phyloP scores from a whole-genome alignment of 2,888 invertebrate species.

The Nyleta sp. region DNA sequence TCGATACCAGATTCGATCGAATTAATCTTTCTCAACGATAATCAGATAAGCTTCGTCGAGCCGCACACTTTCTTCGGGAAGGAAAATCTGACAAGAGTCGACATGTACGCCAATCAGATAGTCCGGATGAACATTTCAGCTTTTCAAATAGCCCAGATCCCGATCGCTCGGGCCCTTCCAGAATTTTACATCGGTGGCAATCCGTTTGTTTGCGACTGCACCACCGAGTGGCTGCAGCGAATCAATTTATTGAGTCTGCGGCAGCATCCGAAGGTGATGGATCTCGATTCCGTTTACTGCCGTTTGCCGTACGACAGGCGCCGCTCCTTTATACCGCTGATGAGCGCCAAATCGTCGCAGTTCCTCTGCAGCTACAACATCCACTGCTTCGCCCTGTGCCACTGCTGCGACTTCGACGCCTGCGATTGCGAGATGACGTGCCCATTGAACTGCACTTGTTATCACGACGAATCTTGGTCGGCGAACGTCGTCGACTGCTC shows the following conservation, averaged over 20 bases:
- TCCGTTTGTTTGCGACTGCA: slow-evolving; percentile 97
- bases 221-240: slow-evolving; percentile 97
- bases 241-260: slow-evolving; percentile 93
- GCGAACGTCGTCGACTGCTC: slow-evolving; percentile 97
- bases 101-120: slow-evolving; percentile 96
- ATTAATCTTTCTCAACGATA: slow-evolving; percentile 94
- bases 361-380: slow-evolving; percentile 96
- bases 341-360: slow-evolving; percentile 94
- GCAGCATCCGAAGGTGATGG: slow-evolving; percentile 95
- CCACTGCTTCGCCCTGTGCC: slow-evolving; percentile 96
- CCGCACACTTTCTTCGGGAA: slow-evolving; percentile 95
- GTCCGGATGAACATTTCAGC: slow-evolving; percentile 95
- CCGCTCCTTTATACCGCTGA: slow-evolving; percentile 91
- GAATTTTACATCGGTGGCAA: slow-evolving; percentile 97
- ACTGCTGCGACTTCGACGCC: slow-evolving; percentile 98
- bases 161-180: slow-evolving; percentile 89
- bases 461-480: slow-evolving; percentile 96
- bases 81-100: slow-evolving; percentile 93
- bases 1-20: slow-evolving; percentile 94
- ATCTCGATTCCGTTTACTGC: slow-evolving; percentile 94
- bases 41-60: slow-evolving; percentile 92
- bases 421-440: slow-evolving; percentile 99
- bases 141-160: slow-evolving; percentile 91
- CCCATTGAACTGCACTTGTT: slow-evolving; percentile 96
- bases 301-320: slow-evolving; percentile 93